Evolutionary conservation across 1,140 invertebrate species (phyloP).

Genomic region (Drosophila willistoni): DNA sequence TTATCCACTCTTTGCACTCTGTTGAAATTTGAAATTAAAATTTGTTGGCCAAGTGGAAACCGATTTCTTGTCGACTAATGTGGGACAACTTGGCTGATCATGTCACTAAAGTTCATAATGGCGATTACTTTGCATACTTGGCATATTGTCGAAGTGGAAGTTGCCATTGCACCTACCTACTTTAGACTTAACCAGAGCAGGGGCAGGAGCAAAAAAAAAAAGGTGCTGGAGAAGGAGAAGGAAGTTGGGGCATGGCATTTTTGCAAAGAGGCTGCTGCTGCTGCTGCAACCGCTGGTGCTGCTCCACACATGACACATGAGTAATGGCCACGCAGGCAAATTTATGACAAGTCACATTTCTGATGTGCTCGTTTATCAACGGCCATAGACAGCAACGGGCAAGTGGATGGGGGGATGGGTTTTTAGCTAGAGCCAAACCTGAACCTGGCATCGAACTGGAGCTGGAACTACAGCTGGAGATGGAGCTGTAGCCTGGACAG

Average conservation of each 20-base stretch:
- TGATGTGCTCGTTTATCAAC: slow-evolving; percentile 81
- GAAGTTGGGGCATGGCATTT: background rate
- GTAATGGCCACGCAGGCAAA: slow-evolving; percentile 81
- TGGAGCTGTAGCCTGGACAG: slow-evolving; percentile 20
- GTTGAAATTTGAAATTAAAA: too few species aligned
- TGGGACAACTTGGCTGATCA: slow-evolving; percentile 71
- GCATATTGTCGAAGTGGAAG: slow-evolving; percentile 78
- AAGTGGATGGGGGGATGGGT: slow-evolving; percentile 8
- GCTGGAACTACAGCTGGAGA: background rate
- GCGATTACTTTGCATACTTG: slow-evolving; percentile 77
- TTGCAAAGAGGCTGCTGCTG: slow-evolving; percentile 31
- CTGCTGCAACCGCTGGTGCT: slow-evolving; percentile 42
- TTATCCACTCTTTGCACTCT: too few species aligned
- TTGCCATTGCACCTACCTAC: slow-evolving; percentile 48
- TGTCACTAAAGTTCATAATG: slow-evolving; percentile 79
- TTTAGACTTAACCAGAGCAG: background rate
- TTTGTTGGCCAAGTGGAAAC: background rate
- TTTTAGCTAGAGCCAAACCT: slow-evolving; percentile 41
- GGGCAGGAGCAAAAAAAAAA: background rate
- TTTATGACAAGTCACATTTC: slow-evolving; percentile 82
- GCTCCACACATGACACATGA: slow-evolving; percentile 80
- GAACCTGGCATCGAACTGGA: slow-evolving; percentile 2
- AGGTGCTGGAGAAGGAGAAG: background rate
- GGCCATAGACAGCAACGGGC: slow-evolving; percentile 67
- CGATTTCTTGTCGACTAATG: slow-evolving; percentile 35